Conservation (phyloP, 2,797 vertebrate genomes). For the Poeciliopsis infans region DNA sequence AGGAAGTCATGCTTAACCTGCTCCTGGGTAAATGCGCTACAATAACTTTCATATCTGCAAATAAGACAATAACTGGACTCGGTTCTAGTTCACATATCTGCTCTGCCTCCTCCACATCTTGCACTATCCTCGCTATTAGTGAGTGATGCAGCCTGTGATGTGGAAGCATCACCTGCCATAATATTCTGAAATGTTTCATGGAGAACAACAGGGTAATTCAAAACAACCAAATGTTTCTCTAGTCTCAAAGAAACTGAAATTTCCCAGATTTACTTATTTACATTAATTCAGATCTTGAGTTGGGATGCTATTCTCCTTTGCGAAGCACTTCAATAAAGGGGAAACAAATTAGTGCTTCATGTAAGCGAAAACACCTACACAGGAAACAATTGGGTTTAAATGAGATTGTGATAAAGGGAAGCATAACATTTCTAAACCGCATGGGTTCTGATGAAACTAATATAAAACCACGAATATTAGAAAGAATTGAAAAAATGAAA, state of each 20-base stretch:
- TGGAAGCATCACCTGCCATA: background rate
- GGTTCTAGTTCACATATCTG: background rate
- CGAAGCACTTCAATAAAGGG: background rate
- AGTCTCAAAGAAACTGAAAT: background rate
- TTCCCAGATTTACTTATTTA: background rate
- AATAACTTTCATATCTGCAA: background rate
- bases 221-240: background rate
- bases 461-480: background rate
- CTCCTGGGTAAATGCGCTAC: conserved; percentile 84
- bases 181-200: no score
- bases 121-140: background rate
- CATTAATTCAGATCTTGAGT: background rate
- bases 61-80: background rate
- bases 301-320: background rate
- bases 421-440: background rate
- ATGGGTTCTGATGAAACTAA: background rate
- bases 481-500: background rate
- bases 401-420: background rate
- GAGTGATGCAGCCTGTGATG: background rate
- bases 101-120: background rate
- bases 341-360: background rate
- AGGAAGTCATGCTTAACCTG: conserved; percentile 94
- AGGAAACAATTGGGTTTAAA: background rate
- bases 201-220: background rate
- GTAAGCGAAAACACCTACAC: background rate